Percentiles rank a stretch among this genome's conserved stretches.
Conservation (phyloP, 2,888 invertebrate species). For the Siphlonurus alternatus region DNA sequence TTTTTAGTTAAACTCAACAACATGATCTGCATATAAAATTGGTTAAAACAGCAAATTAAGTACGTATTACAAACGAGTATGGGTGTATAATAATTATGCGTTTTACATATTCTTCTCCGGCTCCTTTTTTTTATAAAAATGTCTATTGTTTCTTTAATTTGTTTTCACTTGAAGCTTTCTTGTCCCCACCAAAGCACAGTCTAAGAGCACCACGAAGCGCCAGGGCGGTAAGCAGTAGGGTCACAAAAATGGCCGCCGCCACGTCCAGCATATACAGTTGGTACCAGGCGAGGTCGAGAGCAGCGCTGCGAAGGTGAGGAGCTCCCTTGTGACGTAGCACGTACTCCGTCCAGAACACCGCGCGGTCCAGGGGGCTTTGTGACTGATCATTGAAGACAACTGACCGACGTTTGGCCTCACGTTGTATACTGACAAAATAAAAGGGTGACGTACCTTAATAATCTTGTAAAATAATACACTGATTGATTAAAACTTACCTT, state of each 20-base stretch:
- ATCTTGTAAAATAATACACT: background rate
- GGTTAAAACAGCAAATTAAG: too few relatives aligned
- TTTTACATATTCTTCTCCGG: too few relatives aligned
- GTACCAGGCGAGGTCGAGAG: constrained; percentile 13
- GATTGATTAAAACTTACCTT: constrained; percentile 23
- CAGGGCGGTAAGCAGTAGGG: background rate
- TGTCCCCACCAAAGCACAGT: too few relatives aligned
- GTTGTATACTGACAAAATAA: background rate
- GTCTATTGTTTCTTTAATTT: too few relatives aligned
- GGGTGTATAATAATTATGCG: too few relatives aligned
- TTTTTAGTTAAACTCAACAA: too few relatives aligned
- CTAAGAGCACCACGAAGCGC: too few relatives aligned
- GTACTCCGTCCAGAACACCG: constrained; percentile 23
- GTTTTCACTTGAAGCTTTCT: too few relatives aligned
- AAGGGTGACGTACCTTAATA: background rate
- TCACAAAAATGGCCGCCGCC: background rate
- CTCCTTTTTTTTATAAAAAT: too few relatives aligned
- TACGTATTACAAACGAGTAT: too few relatives aligned
- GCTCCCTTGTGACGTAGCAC: constrained; percentile 22
- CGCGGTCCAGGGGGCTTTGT: constrained; percentile 19
- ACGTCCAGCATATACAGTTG: constrained; percentile 15
- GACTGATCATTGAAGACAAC: constrained; percentile 15
- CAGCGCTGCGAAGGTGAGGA: constrained; percentile 14
- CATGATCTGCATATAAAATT: too few relatives aligned
- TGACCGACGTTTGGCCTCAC: background rate